Percentiles rank a stretch among this genome's conserved stretches.
These are phyloP conservation scores for Ernsta delagoae DNA, from an alignment of 2,888 invertebrate genomes.

Conservation along the genomic window DNA sequence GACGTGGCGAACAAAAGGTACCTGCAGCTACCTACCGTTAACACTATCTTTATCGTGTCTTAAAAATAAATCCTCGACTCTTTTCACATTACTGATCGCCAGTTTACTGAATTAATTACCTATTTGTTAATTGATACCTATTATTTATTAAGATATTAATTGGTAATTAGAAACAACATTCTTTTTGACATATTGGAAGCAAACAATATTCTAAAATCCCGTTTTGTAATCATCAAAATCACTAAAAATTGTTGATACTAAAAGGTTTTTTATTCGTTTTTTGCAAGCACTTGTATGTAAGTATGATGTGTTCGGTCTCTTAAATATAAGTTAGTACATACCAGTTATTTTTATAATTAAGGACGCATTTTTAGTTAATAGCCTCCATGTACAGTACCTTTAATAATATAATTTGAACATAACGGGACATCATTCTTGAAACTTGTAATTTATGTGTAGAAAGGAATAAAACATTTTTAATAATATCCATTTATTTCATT, in stretches of 20 bases:
- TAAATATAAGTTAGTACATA: conserved; percentile 43
- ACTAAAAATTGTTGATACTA: neutral
- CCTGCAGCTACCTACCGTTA: too few relatives aligned
- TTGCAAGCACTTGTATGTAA: conserved; percentile 29
- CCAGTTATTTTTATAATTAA: conserved; percentile 48
- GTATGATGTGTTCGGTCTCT: conserved; percentile 43
- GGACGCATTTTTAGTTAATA: conserved; percentile 53
- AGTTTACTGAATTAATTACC: too few relatives aligned
- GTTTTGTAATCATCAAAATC: too few relatives aligned
- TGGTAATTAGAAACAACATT: too few relatives aligned
- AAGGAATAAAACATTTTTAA: conserved; percentile 46
- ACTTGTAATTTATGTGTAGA: conserved; percentile 53
- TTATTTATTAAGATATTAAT: too few relatives aligned
- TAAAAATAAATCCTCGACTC: too few relatives aligned
- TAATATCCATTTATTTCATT: conserved; percentile 24
- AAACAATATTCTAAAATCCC: too few relatives aligned
- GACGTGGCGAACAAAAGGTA: too few relatives aligned
- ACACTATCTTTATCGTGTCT: too few relatives aligned
- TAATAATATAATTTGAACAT: conserved; percentile 44
- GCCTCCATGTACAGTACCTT: conserved; percentile 45
- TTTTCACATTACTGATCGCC: too few relatives aligned
- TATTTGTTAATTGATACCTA: too few relatives aligned
- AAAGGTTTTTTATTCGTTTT: conserved; percentile 7
- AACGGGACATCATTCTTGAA: conserved; percentile 47
- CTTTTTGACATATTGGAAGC: too few relatives aligned